Evolutionary conservation across 2,797 vertebrate species (phyloP).

Genomic region (Vipera ursinii): DNA sequence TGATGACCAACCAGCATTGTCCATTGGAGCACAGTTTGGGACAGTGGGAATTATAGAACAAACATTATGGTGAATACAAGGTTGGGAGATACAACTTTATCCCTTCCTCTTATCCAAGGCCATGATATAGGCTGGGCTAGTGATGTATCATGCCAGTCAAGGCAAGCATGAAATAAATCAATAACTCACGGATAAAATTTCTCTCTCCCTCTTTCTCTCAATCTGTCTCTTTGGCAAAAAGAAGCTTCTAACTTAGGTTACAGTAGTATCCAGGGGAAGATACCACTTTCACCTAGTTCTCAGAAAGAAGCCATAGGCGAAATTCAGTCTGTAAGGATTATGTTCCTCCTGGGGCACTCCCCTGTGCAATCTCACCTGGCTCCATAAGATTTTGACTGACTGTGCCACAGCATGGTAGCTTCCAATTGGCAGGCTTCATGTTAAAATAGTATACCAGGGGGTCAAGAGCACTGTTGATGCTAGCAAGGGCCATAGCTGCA

Average conservation of each 20-base stretch:
- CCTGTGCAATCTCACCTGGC: neutral
- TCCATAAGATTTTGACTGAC: neutral
- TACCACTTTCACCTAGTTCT: neutral
- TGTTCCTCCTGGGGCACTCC: neutral
- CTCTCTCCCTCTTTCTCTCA: neutral
- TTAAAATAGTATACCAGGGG: constrained; percentile 46
- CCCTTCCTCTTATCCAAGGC: neutral
- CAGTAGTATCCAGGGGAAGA: neutral
- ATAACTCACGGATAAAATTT: neutral
- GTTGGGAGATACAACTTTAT: neutral
- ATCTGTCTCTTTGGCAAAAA: neutral
- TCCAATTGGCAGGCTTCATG: constrained; percentile 23
- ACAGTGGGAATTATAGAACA: neutral
- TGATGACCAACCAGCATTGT: neutral
- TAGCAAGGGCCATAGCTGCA: constrained; percentile 43
- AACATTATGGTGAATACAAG: neutral
- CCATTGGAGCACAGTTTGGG: neutral
- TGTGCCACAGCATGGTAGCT: neutral
- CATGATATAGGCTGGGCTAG: neutral
- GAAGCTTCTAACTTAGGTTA: neutral
- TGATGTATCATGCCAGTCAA: neutral
- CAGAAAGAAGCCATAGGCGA: neutral
- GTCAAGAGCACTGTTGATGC: constrained; percentile 41
- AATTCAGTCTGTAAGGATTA: neutral
- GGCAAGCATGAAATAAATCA: neutral